Evolutionary conservation across 2,888 invertebrate genomes (phyloP).

Genomic region (Agrotis exclamationis): DNA sequence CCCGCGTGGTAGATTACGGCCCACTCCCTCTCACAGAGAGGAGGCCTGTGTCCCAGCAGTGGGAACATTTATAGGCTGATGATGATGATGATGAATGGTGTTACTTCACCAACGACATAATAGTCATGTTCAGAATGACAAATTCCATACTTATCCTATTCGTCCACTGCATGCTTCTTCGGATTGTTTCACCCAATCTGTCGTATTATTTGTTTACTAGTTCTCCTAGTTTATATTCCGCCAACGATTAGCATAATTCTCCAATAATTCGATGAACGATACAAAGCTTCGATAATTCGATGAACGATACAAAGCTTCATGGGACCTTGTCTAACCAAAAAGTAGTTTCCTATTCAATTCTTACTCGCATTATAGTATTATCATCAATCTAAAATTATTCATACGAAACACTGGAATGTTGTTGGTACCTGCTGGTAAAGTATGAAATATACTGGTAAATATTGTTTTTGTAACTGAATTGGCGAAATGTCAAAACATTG

Average conservation of each 20-base stretch:
- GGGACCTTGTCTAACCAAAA: conserved; percentile 40
- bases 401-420: conserved; percentile 3
- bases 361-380: conserved; percentile 8
- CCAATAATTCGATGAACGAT: conserved; percentile 70
- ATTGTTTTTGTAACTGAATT: not conserved
- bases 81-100: no score
- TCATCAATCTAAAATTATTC: conserved; percentile 47
- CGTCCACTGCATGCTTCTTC: conserved; percentile 17
- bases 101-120: no score
- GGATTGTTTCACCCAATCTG: conserved; percentile 72
- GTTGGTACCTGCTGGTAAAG: not conserved
- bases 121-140: not conserved
- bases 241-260: conserved; percentile 79
- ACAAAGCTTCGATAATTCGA: conserved; percentile 69
- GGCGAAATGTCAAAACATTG: not conserved
- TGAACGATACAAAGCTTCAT: conserved; percentile 59
- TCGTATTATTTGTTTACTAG: conserved; percentile 70
- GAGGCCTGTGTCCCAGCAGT: no score
- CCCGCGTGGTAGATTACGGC: no score
- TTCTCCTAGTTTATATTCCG: conserved; percentile 73
- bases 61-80: no score
- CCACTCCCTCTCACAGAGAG: no score
- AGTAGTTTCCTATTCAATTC: conserved; percentile 38
- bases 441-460: not conserved
- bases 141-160: conserved; percentile 43